phyloP scores from a whole-genome alignment of 1,140 invertebrate species.

The Aethina tumida region DNA sequence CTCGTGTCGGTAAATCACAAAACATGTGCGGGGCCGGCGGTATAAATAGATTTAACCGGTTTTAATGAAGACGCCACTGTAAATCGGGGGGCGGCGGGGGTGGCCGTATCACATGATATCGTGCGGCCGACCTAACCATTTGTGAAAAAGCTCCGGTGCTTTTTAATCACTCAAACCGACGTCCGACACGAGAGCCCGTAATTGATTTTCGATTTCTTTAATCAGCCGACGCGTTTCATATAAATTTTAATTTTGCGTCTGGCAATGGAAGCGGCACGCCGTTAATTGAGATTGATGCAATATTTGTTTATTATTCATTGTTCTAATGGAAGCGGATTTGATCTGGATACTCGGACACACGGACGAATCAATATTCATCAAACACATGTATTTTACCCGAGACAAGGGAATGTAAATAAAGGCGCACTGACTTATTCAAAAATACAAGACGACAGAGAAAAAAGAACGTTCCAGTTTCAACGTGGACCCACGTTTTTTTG shows the following conservation, averaged over 20 bases:
- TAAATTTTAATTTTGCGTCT: constrained; percentile 12
- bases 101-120: constrained; percentile 15
- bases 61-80: neutral
- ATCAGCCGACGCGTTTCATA: constrained; percentile 12
- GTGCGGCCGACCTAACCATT: constrained; percentile 16
- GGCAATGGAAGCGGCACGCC: too few species aligned
- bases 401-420: too few species aligned
- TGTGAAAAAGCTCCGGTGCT: constrained; percentile 17
- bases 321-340: too few species aligned
- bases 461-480: too few species aligned
- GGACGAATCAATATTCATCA: too few species aligned
- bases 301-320: too few species aligned
- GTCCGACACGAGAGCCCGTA: constrained; percentile 13
- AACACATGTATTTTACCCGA: too few species aligned
- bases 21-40: neutral
- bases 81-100: neutral
- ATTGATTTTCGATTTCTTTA: constrained; percentile 20
- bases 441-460: too few species aligned
- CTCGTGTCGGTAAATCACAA: neutral
- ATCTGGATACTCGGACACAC: too few species aligned
- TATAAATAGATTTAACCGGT: neutral
- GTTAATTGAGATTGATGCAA: too few species aligned
- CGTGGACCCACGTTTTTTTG: too few species aligned
- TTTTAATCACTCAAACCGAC: constrained; percentile 18
- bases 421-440: too few species aligned